Evolutionary conservation across 1,140 invertebrate species (phyloP).

Genomic region (Drosophila orosa): DNA sequence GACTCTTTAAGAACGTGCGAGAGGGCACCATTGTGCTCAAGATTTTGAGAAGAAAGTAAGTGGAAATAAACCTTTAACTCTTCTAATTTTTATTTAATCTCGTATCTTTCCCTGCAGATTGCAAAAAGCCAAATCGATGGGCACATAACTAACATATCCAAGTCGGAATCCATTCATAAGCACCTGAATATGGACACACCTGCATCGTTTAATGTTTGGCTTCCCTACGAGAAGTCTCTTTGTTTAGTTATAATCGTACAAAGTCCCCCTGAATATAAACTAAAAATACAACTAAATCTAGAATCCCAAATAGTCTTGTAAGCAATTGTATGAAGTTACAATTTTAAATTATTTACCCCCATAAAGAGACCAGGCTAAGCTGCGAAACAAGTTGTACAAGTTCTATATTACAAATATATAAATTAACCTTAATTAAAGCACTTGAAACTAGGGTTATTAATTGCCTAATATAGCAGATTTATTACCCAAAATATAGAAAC

Average conservation of each 20-base stretch:
- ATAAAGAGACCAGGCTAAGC: constrained; percentile 41
- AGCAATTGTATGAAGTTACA: constrained; percentile 47
- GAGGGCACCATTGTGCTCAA: constrained; percentile 93
- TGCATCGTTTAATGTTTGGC: constrained; percentile 27
- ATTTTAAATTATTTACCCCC: constrained; percentile 64
- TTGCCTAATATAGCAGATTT: too few relatives aligned
- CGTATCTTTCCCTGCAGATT: constrained; percentile 41
- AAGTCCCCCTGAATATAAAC: constrained; percentile 33
- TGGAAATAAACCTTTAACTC: neutral
- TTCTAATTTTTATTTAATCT: neutral
- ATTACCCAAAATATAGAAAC: too few relatives aligned
- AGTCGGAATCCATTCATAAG: constrained; percentile 14
- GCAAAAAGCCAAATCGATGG: constrained; percentile 82
- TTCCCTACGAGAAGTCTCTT: constrained; percentile 20
- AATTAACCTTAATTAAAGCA: constrained; percentile 28
- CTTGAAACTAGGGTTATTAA: neutral
- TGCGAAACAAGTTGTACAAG: constrained; percentile 52
- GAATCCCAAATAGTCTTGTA: constrained; percentile 34
- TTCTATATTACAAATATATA: constrained; percentile 40
- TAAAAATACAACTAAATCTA: constrained; percentile 22
- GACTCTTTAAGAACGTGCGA: constrained; percentile 95
- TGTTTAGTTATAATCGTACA: constrained; percentile 62
- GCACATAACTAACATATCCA: constrained; percentile 51
- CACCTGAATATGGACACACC: constrained; percentile 31
- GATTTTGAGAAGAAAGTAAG: constrained; percentile 89